Evolutionary conservation across 2,888 invertebrate species (phyloP).

Genomic region (Eupithecia tripunctaria): DNA sequence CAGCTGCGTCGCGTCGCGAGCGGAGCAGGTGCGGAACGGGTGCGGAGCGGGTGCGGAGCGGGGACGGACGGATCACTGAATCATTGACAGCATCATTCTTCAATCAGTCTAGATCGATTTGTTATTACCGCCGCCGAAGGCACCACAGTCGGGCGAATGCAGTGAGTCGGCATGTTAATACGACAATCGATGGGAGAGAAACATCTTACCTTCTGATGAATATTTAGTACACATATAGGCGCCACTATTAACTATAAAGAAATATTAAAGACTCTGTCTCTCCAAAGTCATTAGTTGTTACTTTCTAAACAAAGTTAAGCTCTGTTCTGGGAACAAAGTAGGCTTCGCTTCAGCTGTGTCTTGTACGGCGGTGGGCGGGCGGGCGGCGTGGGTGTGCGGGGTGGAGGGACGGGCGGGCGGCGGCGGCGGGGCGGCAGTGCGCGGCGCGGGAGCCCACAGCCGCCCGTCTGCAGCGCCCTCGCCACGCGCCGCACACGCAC

Average conservation of each 20-base stretch:
- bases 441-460: slow-evolving; percentile 63
- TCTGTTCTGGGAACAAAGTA: not conserved
- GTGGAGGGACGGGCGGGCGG: slow-evolving; percentile 35
- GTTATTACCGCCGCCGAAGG: slow-evolving; percentile 38
- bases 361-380: slow-evolving; percentile 40
- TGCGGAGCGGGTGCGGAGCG: not conserved
- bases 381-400: slow-evolving; percentile 40
- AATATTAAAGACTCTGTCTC: not conserved
- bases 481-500: slow-evolving; percentile 27
- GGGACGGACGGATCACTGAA: slow-evolving; percentile 12
- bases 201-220: not conserved
- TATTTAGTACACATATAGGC: not conserved
- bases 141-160: slow-evolving; percentile 27
- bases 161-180: not conserved
- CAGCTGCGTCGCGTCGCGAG: not conserved
- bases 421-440: slow-evolving; percentile 63
- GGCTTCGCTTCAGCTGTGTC: slow-evolving; percentile 16
- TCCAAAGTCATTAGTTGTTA: not conserved
- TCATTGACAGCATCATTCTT: slow-evolving; percentile 46
- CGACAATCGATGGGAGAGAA: not conserved
- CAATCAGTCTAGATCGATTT: slow-evolving; percentile 49
- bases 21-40: not conserved
- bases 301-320: not conserved
- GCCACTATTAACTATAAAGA: not conserved
- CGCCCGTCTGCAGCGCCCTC: slow-evolving; percentile 1